phyloP scores from a whole-genome alignment of 2,797 vertebrate species.

The Smutsia gigantea region DNA sequence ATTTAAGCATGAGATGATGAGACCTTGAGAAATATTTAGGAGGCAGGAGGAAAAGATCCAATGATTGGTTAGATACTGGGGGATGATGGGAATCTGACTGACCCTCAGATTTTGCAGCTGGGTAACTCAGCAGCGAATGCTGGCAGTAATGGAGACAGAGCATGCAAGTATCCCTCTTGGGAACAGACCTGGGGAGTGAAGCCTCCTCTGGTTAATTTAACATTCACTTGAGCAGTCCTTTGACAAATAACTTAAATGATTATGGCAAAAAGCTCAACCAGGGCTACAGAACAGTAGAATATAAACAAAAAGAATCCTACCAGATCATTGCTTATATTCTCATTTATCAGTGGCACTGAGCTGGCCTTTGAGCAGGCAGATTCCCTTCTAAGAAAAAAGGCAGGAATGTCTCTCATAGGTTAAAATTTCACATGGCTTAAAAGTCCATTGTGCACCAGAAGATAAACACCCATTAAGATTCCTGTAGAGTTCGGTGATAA shows the following conservation, averaged over 20 bases:
- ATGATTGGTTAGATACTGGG: not conserved
- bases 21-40: constrained; percentile 34
- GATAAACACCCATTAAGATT: not conserved
- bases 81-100: not conserved
- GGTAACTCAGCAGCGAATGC: not conserved
- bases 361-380: constrained; percentile 1
- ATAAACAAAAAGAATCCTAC: constrained; percentile 20
- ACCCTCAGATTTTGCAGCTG: not conserved
- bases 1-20: not conserved
- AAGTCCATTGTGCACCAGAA: not conserved
- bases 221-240: not conserved
- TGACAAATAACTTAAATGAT: not conserved
- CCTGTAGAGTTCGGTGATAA: not conserved
- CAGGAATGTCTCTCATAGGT: constrained; percentile 10
- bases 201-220: not conserved
- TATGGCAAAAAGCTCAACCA: not conserved
- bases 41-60: not conserved
- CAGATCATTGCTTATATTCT: not conserved
- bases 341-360: not conserved
- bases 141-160: not conserved
- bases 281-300: not conserved
- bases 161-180: not conserved
- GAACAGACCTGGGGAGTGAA: not conserved
- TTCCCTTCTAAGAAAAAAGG: constrained; percentile 48
- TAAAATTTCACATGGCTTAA: constrained; percentile 34